Conservation (phyloP, 2,113 vertebrate species). For the Callithrix jacchus region DNA sequence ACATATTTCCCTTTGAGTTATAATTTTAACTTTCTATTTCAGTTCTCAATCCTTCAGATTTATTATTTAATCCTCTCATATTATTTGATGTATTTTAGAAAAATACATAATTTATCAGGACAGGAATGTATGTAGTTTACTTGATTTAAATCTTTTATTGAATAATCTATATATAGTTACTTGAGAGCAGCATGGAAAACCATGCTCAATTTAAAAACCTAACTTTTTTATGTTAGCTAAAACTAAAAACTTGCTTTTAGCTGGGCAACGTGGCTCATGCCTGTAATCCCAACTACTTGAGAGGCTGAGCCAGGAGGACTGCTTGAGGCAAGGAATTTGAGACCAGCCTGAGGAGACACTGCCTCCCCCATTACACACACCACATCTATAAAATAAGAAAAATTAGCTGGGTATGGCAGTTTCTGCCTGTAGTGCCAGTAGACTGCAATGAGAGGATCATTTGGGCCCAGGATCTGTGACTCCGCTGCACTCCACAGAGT, state of each 20-base stretch:
- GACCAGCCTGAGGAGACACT: too few species aligned
- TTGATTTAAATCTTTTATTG: background rate
- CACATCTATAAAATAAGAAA: too few species aligned
- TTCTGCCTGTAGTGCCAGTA: too few species aligned
- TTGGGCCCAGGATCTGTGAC: too few species aligned
- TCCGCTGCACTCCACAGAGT: too few species aligned
- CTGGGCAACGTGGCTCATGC: too few species aligned
- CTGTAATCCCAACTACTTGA: too few species aligned
- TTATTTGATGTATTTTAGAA: background rate
- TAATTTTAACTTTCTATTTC: background rate
- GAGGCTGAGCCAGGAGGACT: too few species aligned
- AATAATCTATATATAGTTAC: background rate
- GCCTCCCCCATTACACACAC: too few species aligned
- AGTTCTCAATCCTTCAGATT: background rate
- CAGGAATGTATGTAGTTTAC: background rate
- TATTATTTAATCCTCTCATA: background rate
- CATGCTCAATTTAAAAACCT: background rate
- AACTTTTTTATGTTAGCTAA: background rate
- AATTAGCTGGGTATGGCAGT: too few species aligned
- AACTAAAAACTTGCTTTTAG: background rate
- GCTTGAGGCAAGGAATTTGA: too few species aligned
- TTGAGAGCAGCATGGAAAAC: background rate
- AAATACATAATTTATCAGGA: background rate
- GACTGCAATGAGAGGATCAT: too few species aligned
- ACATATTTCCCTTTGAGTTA: background rate